Evolutionary conservation across 2,113 vertebrate species (phyloP), one percentile per base, ranked within the genome.

Genomic region (Chiloscyllium plagiosum): DNA sequence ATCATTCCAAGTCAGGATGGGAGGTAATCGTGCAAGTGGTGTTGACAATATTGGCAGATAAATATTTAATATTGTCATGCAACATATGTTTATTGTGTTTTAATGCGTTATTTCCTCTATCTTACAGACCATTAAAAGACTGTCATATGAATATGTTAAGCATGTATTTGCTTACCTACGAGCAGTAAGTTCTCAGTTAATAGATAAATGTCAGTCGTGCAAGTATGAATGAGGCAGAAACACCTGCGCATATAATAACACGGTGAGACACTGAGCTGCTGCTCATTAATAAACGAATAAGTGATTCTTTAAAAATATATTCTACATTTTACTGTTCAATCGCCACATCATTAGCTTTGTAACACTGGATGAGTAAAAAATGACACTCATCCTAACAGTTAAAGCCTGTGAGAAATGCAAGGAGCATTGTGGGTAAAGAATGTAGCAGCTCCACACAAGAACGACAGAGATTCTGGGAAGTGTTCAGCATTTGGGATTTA

Each of bases 231-330:
- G n/a, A 93, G 33, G 19, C 5, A 72, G 94, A 70, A 72, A 72
- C 42, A 19, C 87, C 26, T 52, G 37, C 0, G 12, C 6, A 47
- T 47, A 3, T 52, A 50, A 33, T 33, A 72, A 69, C 7, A 17
- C 7, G 15, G 47, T 95, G 94, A 95, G 37, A 29, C 47, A 52
- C 22, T 93, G 17, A 93, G 61, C 61, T 68, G n/a, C 56, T 66
- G 89, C 56, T 93, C 50, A 93, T 68, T 92, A 92, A 92, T 61
- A 94, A 70, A 42, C 47, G 17, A 89, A 90, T 90, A 65, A 90
- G 61, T 61, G 29, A 33, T 29, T 90, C 24, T 61, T 94, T 72
- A 52, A 95, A 72, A 95, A 95, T 47, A 33, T 90, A 86, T 12
- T 93, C 90, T 93, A 68, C 42, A 52, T 26, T 70, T 72, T 4